A percentile compares a stretch with the other conserved stretches of the same genome.
phyloP scores from a whole-genome alignment of 1,140 invertebrate species.

The Plutomurus gul region DNA sequence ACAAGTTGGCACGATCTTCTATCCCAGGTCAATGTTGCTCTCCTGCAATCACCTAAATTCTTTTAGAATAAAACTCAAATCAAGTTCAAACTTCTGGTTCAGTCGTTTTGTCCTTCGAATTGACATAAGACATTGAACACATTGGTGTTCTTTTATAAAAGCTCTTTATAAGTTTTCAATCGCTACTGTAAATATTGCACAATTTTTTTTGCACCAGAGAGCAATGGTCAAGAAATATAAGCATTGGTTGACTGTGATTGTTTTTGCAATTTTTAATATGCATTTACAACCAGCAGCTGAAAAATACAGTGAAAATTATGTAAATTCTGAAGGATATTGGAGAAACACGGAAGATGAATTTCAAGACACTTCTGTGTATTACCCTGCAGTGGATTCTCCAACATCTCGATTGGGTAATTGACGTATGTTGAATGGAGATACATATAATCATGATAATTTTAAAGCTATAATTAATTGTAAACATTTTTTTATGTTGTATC shows the following conservation, averaged over 20 bases:
- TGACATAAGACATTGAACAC: background rate
- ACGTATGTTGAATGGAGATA: background rate
- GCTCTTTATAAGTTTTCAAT: no score
- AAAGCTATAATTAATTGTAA: background rate
- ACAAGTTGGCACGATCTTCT: background rate
- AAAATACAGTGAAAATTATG: slow-evolving; percentile 26
- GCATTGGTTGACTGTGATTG: no score
- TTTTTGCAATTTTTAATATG: background rate
- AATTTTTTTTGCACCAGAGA: no score
- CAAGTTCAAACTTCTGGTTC: slow-evolving; percentile 7
- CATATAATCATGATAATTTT: background rate
- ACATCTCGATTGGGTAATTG: background rate
- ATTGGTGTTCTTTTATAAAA: background rate
- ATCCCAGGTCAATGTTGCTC: background rate
- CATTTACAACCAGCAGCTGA: background rate
- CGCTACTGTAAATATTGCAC: no score
- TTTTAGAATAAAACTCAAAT: slow-evolving; percentile 3
- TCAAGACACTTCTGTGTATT: background rate
- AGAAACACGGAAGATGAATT: background rate
- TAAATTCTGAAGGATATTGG: slow-evolving; percentile 16
- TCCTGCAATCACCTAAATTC: background rate
- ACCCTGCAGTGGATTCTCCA: background rate
- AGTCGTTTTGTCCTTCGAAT: slow-evolving; percentile 8
- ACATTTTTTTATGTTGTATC: background rate
- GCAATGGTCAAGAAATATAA: no score